phyloP scores from a whole-genome alignment of 1,140 invertebrate genomes.

The Apis cerana region DNA sequence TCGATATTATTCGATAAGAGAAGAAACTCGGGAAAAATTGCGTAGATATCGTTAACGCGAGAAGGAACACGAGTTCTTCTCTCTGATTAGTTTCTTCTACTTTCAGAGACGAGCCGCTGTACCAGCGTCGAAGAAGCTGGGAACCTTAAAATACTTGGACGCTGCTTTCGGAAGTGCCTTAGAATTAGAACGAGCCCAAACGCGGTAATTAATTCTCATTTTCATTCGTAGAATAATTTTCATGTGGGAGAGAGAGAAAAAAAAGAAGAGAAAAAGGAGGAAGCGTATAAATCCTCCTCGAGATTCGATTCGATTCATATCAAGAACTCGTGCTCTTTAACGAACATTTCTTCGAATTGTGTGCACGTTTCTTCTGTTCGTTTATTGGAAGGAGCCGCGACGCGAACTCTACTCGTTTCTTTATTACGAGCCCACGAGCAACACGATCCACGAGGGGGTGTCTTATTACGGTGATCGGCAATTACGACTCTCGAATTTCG shows the following conservation, averaged over 20 bases:
- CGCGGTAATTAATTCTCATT: conserved; percentile 62
- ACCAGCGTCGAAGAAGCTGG: conserved; percentile 60
- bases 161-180: conserved; percentile 62
- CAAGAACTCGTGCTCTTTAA: too few species aligned
- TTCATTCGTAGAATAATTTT: background rate
- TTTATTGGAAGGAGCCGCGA: background rate
- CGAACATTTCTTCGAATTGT: too few species aligned
- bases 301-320: too few species aligned
- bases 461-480: conserved; percentile 1
- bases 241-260: too few species aligned
- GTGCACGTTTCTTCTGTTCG: too few species aligned
- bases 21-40: too few species aligned
- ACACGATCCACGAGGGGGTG: background rate
- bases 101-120: conserved; percentile 68
- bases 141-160: conserved; percentile 63
- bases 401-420: background rate
- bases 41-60: too few species aligned
- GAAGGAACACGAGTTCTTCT: too few species aligned
- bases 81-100: background rate
- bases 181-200: conserved; percentile 64
- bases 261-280: too few species aligned
- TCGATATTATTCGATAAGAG: too few species aligned
- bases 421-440: too few species aligned
- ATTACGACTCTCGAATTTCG: conserved; percentile 19
- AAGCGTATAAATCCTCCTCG: too few species aligned